Evolutionary conservation across 2,888 invertebrate species (phyloP).

Genomic region (Andrena dorsata): DNA sequence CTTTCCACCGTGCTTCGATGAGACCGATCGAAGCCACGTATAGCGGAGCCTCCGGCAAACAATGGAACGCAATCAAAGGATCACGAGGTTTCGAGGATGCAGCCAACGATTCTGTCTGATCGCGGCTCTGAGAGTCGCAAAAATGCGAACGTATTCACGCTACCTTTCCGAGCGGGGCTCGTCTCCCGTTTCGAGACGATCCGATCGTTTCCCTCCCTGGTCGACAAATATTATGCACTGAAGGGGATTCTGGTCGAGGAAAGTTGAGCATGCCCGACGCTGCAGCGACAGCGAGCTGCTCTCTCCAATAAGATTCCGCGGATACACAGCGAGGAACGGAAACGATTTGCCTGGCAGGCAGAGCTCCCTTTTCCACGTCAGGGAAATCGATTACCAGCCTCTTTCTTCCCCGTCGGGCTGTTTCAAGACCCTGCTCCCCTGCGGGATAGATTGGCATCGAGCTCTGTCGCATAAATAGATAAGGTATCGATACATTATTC

Average conservation of each 20-base stretch:
- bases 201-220: slow-evolving; percentile 42
- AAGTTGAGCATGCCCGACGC: slow-evolving; percentile 42
- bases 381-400: slow-evolving; percentile 69
- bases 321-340: slow-evolving; percentile 65
- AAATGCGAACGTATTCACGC: slow-evolving; percentile 23
- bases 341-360: slow-evolving; percentile 74
- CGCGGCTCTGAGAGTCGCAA: slow-evolving; percentile 11
- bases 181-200: slow-evolving; percentile 15
- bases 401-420: slow-evolving; percentile 66
- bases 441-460: slow-evolving; percentile 75
- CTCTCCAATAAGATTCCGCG: slow-evolving; percentile 65
- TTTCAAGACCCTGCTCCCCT: slow-evolving; percentile 47
- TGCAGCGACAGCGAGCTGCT: slow-evolving; percentile 59
- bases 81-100: slow-evolving; percentile 19
- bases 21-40: slow-evolving; percentile 15
- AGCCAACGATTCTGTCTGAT: slow-evolving; percentile 4
- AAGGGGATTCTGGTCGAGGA: slow-evolving; percentile 32
- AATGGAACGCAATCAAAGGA: slow-evolving; percentile 21
- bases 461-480: slow-evolving; percentile 79
- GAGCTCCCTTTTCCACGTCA: slow-evolving; percentile 61
- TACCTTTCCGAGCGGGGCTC: slow-evolving; percentile 3
- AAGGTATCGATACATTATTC: slow-evolving; percentile 78
- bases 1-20: background rate
- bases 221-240: slow-evolving; percentile 46
- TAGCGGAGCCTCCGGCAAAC: slow-evolving; percentile 14